Conservation (phyloP, 2,888 invertebrate species). For the Tuta absoluta region DNA sequence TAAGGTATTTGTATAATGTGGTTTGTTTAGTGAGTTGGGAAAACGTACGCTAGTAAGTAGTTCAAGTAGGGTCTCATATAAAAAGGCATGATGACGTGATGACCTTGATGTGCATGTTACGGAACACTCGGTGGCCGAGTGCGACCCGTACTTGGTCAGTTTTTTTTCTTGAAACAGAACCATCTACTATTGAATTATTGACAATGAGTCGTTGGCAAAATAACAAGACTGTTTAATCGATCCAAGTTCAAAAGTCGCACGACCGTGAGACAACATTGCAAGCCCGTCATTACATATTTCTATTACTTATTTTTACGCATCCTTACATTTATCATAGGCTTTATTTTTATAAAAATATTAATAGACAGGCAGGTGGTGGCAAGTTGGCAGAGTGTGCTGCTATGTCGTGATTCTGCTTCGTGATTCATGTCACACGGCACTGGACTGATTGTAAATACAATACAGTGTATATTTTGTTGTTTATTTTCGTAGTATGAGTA, state of each 20-base stretch:
- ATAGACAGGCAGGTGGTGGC: conserved; percentile 75
- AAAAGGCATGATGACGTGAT: no score
- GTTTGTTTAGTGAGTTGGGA: no score
- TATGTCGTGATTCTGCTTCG: conserved; percentile 41
- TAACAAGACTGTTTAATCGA: background rate
- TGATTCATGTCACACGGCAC: conserved; percentile 46
- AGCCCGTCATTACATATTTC: background rate
- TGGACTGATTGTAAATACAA: conserved; percentile 71
- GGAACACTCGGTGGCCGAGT: no score
- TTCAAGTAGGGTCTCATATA: no score
- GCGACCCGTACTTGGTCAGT: no score
- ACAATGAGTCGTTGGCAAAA: background rate
- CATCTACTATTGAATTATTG: no score
- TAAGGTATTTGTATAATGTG: no score
- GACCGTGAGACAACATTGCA: background rate
- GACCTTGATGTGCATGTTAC: no score
- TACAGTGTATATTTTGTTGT: conserved; percentile 50
- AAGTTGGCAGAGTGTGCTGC: conserved; percentile 67
- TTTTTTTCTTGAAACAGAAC: no score
- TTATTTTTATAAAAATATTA: conserved; percentile 77
- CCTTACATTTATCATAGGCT: conserved; percentile 33
- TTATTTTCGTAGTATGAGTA: conserved; percentile 57
- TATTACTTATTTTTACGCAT: conserved; percentile 22
- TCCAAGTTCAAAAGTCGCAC: conserved; percentile 6
- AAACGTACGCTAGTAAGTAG: no score